Conservation (phyloP, 1,140 invertebrate genomes). For the Brachionus sp. region DNA sequence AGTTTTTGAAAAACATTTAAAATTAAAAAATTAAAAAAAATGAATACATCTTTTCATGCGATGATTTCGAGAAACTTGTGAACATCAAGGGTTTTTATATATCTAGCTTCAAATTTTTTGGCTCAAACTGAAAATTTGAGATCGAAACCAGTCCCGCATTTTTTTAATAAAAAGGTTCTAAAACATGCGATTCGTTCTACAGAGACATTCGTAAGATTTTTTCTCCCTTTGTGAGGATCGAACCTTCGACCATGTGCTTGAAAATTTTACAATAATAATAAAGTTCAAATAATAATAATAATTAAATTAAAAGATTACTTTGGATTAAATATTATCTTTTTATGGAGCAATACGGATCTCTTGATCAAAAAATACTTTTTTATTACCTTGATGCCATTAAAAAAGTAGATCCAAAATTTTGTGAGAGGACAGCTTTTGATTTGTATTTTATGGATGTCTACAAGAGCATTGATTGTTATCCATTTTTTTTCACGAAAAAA, state of each 20-base stretch:
- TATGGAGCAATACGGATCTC: not conserved
- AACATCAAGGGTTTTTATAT: not conserved
- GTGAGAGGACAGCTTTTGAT: constrained; percentile 16
- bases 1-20: no score
- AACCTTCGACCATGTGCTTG: no score
- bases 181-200: no score
- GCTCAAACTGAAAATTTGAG: not conserved
- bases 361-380: not conserved
- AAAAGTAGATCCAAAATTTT: constrained; percentile 9
- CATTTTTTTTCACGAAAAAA: not conserved
- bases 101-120: not conserved
- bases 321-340: no score
- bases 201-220: no score
- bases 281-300: no score
- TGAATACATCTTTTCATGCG: no score
- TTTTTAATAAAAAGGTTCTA: no score
- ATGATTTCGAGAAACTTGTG: not conserved
- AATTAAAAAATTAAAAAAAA: not conserved
- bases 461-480: not conserved
- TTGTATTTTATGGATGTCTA: not conserved
- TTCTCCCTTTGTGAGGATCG: no score
- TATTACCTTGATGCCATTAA: not conserved
- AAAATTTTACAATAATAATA: no score
- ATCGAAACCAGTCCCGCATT: no score
- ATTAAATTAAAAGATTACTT: no score